Base-by-base conservation (phyloP, 2,888 invertebrate species). In the Deilephila porcellus region DNA sequence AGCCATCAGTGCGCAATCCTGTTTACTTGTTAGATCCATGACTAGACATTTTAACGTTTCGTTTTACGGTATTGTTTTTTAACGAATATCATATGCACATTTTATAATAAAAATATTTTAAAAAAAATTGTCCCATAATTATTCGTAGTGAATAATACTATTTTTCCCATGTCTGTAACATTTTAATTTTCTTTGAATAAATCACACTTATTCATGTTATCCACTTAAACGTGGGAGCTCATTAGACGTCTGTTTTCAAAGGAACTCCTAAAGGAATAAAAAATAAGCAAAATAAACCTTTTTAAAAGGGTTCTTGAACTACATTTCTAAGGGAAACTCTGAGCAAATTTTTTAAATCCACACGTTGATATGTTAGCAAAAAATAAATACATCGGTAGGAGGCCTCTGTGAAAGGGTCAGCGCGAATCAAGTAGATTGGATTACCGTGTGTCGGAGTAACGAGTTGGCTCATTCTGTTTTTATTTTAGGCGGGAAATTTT, bases 361-460 rank as follows among this genome's bases (percentile, higher is more conserved):
- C 75, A 73, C 60, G 67, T 71, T 70, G 59, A 71, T 53, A 67
- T 78, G 52, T 25, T 52, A 67, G 52, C 25, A 77, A 77, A 83
- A 86, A 84, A 83, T 83, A 86, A 84, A 85, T 80, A 82, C 74
- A 73, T 71, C 67, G 60, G 77, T 75, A 67, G 73, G 73, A 73
- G 74, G 76, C 73, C 80, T 79, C 76, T 74, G 76, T 71, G 73
- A 73, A 72, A 56, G 74, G 74, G 74, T 79, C 83, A 83, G 85
- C 80, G 81, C 78, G 83, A 86, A 88, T 86, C 87, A 86, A 82
- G 82, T 75, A 82, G 84, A 88, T 88, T 88, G 85, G 85, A 88
- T 88, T 88, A 88, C 84, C 79, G 83, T 83, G 83, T 83, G 83
- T 79, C 79, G 81, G 79, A 77, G 84, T 88, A 88, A 88, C 88